Evolutionary conservation across 2,797 vertebrate species (phyloP).

Genomic region (Bucorvus abyssinicus): DNA sequence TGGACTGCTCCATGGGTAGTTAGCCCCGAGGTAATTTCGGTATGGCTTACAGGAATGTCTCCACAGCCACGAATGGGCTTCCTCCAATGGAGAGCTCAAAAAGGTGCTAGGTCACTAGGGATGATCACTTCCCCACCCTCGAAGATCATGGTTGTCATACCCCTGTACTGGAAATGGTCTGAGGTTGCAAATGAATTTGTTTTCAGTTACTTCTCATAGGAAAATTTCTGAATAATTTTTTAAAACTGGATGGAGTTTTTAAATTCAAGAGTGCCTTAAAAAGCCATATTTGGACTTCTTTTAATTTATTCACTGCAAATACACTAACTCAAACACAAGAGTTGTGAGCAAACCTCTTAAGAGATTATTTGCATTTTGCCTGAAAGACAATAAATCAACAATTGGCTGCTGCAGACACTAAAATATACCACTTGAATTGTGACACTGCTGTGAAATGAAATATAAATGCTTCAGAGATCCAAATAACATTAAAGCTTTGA

Average conservation of each 20-base stretch:
- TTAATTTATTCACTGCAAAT: slow-evolving; percentile 57
- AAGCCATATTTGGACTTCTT: not conserved
- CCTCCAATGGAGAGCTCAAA: not conserved
- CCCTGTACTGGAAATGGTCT: not conserved
- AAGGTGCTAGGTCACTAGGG: not conserved
- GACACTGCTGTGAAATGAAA: slow-evolving; percentile 61
- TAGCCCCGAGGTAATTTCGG: not conserved
- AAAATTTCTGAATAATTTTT: not conserved
- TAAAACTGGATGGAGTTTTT: not conserved
- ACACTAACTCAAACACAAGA: slow-evolving; percentile 51
- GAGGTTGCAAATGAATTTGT: not conserved
- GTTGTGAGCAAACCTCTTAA: slow-evolving; percentile 59
- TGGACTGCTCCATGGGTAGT: not conserved
- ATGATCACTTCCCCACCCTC: accelerated
- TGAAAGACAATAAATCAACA: slow-evolving; percentile 69
- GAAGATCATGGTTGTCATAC: not conserved
- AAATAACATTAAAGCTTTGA: slow-evolving; percentile 41
- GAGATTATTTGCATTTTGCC: slow-evolving; percentile 66
- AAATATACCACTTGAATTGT: slow-evolving; percentile 44
- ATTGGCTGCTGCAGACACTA: slow-evolving; percentile 44
- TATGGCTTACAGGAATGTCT: not conserved
- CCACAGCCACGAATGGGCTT: not conserved
- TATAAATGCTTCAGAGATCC: slow-evolving; percentile 46
- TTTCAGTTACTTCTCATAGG: not conserved
- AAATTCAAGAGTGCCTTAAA: not conserved